These are phyloP conservation scores for Hypotaenidia philippensis DNA, from an alignment of 2,797 vertebrate genomes.

Conservation along the genomic window DNA sequence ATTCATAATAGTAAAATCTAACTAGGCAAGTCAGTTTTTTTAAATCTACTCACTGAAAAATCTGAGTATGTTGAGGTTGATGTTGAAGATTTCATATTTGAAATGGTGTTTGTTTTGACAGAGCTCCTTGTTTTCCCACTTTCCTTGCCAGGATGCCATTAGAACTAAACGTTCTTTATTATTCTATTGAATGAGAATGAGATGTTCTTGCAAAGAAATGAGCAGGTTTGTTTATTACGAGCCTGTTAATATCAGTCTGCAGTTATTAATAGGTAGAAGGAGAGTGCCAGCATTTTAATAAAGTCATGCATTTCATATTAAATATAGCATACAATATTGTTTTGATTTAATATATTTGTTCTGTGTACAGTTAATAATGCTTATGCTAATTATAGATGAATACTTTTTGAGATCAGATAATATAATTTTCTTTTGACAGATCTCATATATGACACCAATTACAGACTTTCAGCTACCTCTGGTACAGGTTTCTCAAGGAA, in stretches of 20 bases:
- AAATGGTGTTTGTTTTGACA: not conserved
- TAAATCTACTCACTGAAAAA: not conserved
- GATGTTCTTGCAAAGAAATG: not conserved
- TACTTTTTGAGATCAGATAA: not conserved
- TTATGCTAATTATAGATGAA: not conserved
- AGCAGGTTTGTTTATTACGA: not conserved
- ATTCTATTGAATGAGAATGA: not conserved
- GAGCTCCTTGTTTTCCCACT: not conserved
- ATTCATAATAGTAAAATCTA: not conserved
- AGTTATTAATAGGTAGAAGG: not conserved
- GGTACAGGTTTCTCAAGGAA: not conserved
- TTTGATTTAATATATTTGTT: not conserved
- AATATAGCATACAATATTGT: not conserved
- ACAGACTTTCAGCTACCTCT: not conserved
- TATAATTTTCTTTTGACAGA: not conserved
- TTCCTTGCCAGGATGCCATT: not conserved
- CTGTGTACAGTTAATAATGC: not conserved
- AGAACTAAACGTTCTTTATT: not conserved
- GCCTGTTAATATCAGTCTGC: not conserved
- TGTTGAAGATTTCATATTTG: not conserved
- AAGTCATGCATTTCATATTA: not conserved
- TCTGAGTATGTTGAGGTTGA: not conserved
- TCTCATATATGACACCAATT: not conserved
- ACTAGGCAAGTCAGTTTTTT: not conserved
- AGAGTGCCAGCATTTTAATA: not conserved